Evolutionary conservation across 2,113 vertebrate species (phyloP).

Genomic region (Saguinus imperator): DNA sequence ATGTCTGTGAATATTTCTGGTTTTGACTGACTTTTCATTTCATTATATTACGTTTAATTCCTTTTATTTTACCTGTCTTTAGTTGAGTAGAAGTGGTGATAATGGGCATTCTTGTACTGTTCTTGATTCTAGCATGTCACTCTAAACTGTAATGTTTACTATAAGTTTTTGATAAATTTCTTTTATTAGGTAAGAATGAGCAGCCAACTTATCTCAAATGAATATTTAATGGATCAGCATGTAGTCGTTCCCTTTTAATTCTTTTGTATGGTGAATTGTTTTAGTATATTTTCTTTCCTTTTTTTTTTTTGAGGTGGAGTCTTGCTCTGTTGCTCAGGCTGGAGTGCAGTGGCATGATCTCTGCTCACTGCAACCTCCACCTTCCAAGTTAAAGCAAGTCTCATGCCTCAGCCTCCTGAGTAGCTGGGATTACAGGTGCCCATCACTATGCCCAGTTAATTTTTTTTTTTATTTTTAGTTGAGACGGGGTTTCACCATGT

Average conservation of each 20-base stretch:
- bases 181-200: not conserved
- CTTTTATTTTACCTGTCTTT: not conserved
- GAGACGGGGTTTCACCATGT: too few species aligned
- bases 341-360: too few species aligned
- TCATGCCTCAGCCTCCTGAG: too few species aligned
- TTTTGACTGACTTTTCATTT: not conserved
- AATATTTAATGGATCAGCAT: not conserved
- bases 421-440: too few species aligned
- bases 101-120: not conserved
- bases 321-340: too few species aligned
- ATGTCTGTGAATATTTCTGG: not conserved
- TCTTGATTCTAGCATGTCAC: not conserved
- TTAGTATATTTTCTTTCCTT: not conserved
- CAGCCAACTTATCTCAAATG: not conserved
- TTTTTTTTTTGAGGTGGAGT: too few species aligned
- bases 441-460: too few species aligned
- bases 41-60: not conserved
- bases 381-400: too few species aligned
- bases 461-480: too few species aligned
- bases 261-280: not conserved
- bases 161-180: not conserved
- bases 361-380: too few species aligned
- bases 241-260: not conserved
- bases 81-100: not conserved
- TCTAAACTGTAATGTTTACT: not conserved